Evolutionary conservation across 1,140 invertebrate species (phyloP).

Genomic region (Temnothorax longispinosus): DNA sequence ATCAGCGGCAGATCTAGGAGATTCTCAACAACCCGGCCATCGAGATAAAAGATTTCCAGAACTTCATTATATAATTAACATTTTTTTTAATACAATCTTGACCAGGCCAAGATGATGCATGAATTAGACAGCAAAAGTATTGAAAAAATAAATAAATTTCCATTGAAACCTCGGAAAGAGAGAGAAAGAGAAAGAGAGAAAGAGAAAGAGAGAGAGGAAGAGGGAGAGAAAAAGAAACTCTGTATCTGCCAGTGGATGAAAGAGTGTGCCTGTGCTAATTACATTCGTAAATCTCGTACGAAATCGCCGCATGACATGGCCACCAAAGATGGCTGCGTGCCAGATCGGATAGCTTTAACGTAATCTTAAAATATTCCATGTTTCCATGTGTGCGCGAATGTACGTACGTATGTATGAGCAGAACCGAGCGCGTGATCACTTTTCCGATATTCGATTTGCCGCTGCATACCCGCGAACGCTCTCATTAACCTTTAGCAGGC

Average conservation of each 20-base stretch:
- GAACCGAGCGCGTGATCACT: slow-evolving; percentile 43
- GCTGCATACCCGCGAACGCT: slow-evolving; percentile 19
- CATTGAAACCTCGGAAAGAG: neutral
- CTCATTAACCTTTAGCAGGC: slow-evolving; percentile 48
- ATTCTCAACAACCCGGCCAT: neutral
- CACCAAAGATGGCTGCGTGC: slow-evolving; percentile 28
- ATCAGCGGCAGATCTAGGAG: neutral
- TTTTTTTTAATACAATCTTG: neutral
- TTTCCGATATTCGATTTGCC: slow-evolving; percentile 55
- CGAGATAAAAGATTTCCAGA: neutral
- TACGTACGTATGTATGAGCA: slow-evolving; percentile 30
- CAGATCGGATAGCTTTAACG: slow-evolving; percentile 50
- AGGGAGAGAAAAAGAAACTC: neutral
- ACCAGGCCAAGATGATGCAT: neutral
- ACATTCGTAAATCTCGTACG: slow-evolving; percentile 46
- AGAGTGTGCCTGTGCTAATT: slow-evolving; percentile 38
- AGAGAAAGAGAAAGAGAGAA: neutral
- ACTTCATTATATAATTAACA: slow-evolving; percentile 6
- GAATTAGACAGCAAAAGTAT: neutral
- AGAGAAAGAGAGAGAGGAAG: neutral
- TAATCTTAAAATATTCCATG: slow-evolving; percentile 60
- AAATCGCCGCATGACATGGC: slow-evolving; percentile 25
- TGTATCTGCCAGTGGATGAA: slow-evolving; percentile 26
- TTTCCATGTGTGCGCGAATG: slow-evolving; percentile 13
- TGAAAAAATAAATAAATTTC: neutral